Base-by-base conservation (phyloP, 2,113 vertebrate genomes). In the Entosphenus tridentatus region DNA sequence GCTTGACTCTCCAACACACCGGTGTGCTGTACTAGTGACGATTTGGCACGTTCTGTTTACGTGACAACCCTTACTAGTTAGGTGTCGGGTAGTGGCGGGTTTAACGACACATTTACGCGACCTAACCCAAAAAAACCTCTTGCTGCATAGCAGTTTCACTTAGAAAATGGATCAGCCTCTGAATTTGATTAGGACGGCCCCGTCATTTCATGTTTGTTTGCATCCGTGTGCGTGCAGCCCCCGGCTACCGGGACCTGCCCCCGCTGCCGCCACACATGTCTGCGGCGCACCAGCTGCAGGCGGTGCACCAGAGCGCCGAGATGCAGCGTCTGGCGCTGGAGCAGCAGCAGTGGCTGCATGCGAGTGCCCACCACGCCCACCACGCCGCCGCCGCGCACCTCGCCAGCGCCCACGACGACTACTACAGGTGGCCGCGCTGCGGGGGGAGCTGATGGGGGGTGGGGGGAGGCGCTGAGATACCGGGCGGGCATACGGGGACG, bases 221-320 rank as follows among this genome's bases (percentile, higher is more conserved):
- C 21, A 21, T 21, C 21, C 39, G 39, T 39, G 39, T 39, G 39
- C 39, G 39, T 39, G 39, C 79, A 95, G 92, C 88, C 72, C 85
- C 87, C 75, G 88, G 88, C 73, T 96, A 95, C 81, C 84, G 91
- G 81, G 92, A 97, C 75, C 79, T 97, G 79, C 91, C 92, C 3
- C 86, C 82, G 69, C 91, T 91, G 17, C 85, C 86, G 0, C 84
- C 87, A 3, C 88, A 87, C 55, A 93, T 96, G 86, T 96, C 90
- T 0, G 91, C 91, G 57, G 88, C 91, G 2, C 91, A 96, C 73
- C 91, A 96, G 83, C 86, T 96, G 70, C 91, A 96, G 86, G 91
- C 89, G 79, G 93, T 97, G 92, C 92, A 97, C 39, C 92, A 97
- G 85, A 95, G 85, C 0, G 88, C 92, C 0, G 92, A 97, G 83